These are phyloP conservation scores for Danaus melanippus DNA, from an alignment of 1,140 invertebrate species.

Conservation along the genomic window DNA sequence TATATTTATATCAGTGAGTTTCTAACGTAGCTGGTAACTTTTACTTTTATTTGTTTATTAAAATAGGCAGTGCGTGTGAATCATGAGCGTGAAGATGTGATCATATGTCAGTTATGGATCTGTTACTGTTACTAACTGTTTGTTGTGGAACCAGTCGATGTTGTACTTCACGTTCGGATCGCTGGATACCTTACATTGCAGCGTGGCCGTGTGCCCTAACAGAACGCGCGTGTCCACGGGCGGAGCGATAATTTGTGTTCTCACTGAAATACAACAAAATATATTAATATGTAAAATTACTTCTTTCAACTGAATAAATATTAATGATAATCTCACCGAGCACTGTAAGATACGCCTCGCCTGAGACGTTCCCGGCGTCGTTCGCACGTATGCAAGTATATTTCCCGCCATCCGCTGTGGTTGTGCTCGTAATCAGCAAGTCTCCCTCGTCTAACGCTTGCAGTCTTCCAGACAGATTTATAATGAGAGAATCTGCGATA, in stretches of 20 bases:
- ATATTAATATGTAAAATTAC: not conserved
- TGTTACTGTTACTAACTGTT: conserved; percentile 75
- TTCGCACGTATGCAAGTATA: conserved; percentile 93
- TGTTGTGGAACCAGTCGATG: conserved; percentile 93
- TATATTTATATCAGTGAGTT: too few species aligned
- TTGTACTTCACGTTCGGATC: conserved; percentile 92
- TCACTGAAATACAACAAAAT: conserved; percentile 73
- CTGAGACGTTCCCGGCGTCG: conserved; percentile 88
- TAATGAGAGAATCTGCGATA: conserved; percentile 58
- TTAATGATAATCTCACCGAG: conserved; percentile 76
- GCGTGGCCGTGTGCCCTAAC: conserved; percentile 89
- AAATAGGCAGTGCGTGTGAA: conserved; percentile 13
- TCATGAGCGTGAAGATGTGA: conserved; percentile 16
- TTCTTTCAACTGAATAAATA: not conserved
- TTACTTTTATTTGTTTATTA: not conserved
- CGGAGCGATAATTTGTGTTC: conserved; percentile 93
- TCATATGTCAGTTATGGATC: conserved; percentile 12
- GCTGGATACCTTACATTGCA: conserved; percentile 95
- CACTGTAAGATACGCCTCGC: conserved; percentile 85
- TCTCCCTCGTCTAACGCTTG: conserved; percentile 89
- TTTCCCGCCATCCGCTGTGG: conserved; percentile 85
- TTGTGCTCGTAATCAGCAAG: conserved; percentile 88
- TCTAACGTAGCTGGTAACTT: too few species aligned
- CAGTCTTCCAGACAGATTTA: conserved; percentile 76
- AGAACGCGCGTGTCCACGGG: conserved; percentile 91